Base-by-base conservation (phyloP, 2,888 invertebrate genomes). In the Lepidochrysops patricia region DNA sequence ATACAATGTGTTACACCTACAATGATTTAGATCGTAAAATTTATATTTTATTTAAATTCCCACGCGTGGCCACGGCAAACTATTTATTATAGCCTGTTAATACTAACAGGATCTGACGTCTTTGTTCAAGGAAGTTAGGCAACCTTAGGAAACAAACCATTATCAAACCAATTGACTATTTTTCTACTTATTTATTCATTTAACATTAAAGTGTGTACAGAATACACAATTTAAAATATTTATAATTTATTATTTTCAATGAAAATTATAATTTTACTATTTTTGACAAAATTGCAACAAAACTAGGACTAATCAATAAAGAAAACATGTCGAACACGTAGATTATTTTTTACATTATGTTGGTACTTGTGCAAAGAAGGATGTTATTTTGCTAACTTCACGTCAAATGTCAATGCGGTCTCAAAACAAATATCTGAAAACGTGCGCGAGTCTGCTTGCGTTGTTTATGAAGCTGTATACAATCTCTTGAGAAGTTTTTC, bases 311-410 rank as follows among this genome's bases (percentile, higher is more conserved):
- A 52, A 52, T 52, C 19, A 54, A 52, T 19, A 32, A 26, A n/a
- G 15, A 13, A 27, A 54, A 54, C 12, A 43, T 15, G 43, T 43
- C 29, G 12, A 29, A 54, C 50, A 52, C 32, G 19, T 13, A 57
- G 29, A 19, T 12, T 48, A 29, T 34, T 27, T 34, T 49, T 49
- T 43, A n/a, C 25, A 27, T 29, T 26, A 63, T n/a, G 71, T 76
- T 80, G 77, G 77, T 66, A 73, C 50, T 54, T 61, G 61, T 75
- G 64, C 12, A 58, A 25, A 60, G 52, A 64, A 64, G 71, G 70
- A 73, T 83, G 80, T 83, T 84, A 82, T 84, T 84, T 71, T 72
- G 72, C 82, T 77, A 82, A 84, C 85, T 89, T 89, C 88, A 84
- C 66, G 63, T 70, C 75, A 72, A 79, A 83, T 66, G 63, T 70